These are phyloP conservation scores for Sander lucioperca DNA, from an alignment of 2,113 vertebrate genomes.

Conservation along the genomic window DNA sequence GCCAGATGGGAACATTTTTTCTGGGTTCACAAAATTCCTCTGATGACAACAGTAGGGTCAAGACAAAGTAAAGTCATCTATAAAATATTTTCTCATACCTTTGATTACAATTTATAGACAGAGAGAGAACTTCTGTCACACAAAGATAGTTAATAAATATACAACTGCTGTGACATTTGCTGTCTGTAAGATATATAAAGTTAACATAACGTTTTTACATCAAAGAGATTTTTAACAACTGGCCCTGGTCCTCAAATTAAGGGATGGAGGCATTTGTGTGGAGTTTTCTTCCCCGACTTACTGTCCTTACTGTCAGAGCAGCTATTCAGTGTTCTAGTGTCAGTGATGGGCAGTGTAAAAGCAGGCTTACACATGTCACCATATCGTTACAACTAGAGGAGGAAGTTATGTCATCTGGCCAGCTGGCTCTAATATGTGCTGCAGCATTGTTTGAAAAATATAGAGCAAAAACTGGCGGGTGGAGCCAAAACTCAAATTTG, in stretches of 20 bases:
- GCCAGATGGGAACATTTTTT: slow-evolving; percentile 79
- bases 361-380: slow-evolving; percentile 75
- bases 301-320: slow-evolving; percentile 63
- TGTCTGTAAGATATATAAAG: slow-evolving; percentile 1
- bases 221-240: slow-evolving; percentile 38
- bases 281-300: slow-evolving; percentile 9
- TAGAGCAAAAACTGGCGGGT: slow-evolving; percentile 26
- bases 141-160: background rate
- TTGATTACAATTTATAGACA: slow-evolving; percentile 18
- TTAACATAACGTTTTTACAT: slow-evolving; percentile 37
- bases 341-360: slow-evolving; percentile 82
- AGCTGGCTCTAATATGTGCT: slow-evolving; percentile 73
- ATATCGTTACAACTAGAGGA: slow-evolving; percentile 67
- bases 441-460: slow-evolving; percentile 67
- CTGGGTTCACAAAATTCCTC: slow-evolving; percentile 58
- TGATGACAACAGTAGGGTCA: slow-evolving; percentile 54
- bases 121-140: slow-evolving; percentile 1
- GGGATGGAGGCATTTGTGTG: slow-evolving; percentile 18
- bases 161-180: background rate
- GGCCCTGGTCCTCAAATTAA: slow-evolving; percentile 29
- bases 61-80: slow-evolving; percentile 43
- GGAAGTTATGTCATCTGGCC: slow-evolving; percentile 80
- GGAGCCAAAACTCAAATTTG: slow-evolving; percentile 52
- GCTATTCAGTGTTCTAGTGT: slow-evolving; percentile 68
- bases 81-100: slow-evolving; percentile 27